Evolutionary conservation across 2,888 invertebrate species (phyloP).

Genomic region (Tetanocera ferruginea): DNA sequence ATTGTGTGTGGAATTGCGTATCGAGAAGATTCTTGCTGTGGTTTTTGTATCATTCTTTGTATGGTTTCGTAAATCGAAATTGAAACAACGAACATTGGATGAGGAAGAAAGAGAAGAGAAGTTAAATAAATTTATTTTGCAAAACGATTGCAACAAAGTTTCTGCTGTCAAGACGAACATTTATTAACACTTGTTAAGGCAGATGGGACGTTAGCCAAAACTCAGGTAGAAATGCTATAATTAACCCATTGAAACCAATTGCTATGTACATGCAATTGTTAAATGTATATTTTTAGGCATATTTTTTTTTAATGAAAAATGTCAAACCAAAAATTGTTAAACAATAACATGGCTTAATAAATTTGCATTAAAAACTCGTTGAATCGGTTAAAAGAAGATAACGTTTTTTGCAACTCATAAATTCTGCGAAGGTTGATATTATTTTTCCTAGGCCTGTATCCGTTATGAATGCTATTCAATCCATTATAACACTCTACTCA

Average conservation of each 20-base stretch:
- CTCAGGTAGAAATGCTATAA: too few relatives aligned
- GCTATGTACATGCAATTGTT: too few relatives aligned
- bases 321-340: background rate
- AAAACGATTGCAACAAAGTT: background rate
- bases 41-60: constrained; percentile 55
- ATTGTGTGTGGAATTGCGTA: constrained; percentile 67
- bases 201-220: too few relatives aligned
- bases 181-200: too few relatives aligned
- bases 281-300: too few relatives aligned
- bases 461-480: background rate
- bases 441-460: too few relatives aligned
- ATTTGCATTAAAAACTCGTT: background rate
- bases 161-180: too few relatives aligned
- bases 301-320: too few relatives aligned
- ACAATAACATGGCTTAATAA: background rate
- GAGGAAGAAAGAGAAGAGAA: constrained; percentile 36
- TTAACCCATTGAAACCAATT: too few relatives aligned
- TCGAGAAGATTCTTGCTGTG: constrained; percentile 66
- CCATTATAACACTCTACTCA: background rate
- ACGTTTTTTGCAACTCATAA: too few relatives aligned
- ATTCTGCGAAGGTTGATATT: too few relatives aligned
- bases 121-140: constrained; percentile 11
- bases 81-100: constrained; percentile 4
- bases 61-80: constrained; percentile 14
- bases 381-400: too few relatives aligned